Conservation (phyloP, 1,140 invertebrate genomes). For the Panonychus citri region DNA sequence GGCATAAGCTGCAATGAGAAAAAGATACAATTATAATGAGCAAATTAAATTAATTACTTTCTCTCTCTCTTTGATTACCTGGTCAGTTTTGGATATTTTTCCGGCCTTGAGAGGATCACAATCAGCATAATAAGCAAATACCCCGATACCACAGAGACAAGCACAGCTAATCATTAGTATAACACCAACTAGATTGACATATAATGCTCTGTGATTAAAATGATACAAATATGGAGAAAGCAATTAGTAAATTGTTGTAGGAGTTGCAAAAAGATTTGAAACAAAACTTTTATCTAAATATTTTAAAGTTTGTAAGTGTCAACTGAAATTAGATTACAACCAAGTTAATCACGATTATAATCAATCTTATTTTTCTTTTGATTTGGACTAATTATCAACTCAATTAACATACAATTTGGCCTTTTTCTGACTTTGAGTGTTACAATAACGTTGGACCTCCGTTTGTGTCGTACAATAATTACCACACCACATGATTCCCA, state of each 20-base stretch:
- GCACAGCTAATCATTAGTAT: slow-evolving; percentile 12
- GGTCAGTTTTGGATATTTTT: slow-evolving; percentile 27
- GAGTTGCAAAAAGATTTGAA: too few relatives aligned
- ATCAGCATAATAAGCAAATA: slow-evolving; percentile 45
- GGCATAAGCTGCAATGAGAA: slow-evolving; percentile 10
- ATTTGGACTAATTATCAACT: too few relatives aligned
- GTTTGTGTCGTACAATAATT: slow-evolving; percentile 20
- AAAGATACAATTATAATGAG: background rate
- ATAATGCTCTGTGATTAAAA: slow-evolving; percentile 9
- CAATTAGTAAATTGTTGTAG: too few relatives aligned
- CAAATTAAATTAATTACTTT: background rate
- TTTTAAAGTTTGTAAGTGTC: too few relatives aligned
- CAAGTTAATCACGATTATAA: too few relatives aligned
- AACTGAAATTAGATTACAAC: too few relatives aligned
- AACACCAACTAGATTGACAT: slow-evolving; percentile 14
- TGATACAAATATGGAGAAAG: background rate
- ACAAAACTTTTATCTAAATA: too few relatives aligned
- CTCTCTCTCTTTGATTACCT: background rate
- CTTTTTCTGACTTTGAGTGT: slow-evolving; percentile 15
- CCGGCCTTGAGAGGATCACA: slow-evolving; percentile 42
- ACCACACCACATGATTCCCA: slow-evolving; percentile 33
- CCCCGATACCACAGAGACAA: slow-evolving; percentile 40
- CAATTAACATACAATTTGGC: slow-evolving; percentile 12
- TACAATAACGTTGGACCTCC: slow-evolving; percentile 21
- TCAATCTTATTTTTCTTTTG: too few relatives aligned